phyloP scores from a whole-genome alignment of 37 sponge, comb jelly and placozoan genomes.

The Chondrosia reniformis region DNA sequence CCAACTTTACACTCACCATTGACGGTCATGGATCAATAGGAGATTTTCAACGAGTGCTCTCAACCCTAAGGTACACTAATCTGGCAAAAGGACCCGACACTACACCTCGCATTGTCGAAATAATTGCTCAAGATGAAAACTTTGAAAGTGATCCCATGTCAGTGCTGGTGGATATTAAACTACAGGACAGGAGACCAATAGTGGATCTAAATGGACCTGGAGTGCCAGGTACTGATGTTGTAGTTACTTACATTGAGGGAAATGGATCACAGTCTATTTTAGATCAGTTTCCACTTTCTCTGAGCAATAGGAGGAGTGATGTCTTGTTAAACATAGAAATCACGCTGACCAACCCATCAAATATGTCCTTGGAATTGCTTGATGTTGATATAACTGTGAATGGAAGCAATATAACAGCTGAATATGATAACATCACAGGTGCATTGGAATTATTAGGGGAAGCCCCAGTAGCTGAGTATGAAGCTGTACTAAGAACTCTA shows the following conservation, averaged over 20 bases:
- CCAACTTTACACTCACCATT: conserved; percentile 34
- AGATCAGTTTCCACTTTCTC: conserved; percentile 21
- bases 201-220: conserved; percentile 65
- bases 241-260: conserved; percentile 76
- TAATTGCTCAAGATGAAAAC: conserved; percentile 55
- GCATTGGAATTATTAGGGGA: conserved; percentile 43
- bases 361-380: conserved; percentile 53
- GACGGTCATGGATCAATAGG: conserved; percentile 63
- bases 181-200: conserved; percentile 70
- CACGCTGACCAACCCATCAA: conserved; percentile 40
- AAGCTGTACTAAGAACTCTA: conserved; percentile 39
- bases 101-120: conserved; percentile 22
- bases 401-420: conserved; percentile 34
- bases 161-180: conserved; percentile 39
- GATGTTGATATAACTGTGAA: conserved; percentile 10
- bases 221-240: conserved; percentile 26
- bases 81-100: conserved; percentile 68
- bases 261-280: conserved; percentile 60
- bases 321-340: conserved; percentile 30
- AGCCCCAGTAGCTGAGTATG: conserved; percentile 58
- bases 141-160: conserved; percentile 23
- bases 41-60: conserved; percentile 64
- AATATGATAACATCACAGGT: conserved; percentile 39
- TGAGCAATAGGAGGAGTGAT: conserved; percentile 64
- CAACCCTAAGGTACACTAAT: conserved; percentile 68